Conservation (phyloP, 2,113 vertebrate species). For the Nansenia antarctica region DNA sequence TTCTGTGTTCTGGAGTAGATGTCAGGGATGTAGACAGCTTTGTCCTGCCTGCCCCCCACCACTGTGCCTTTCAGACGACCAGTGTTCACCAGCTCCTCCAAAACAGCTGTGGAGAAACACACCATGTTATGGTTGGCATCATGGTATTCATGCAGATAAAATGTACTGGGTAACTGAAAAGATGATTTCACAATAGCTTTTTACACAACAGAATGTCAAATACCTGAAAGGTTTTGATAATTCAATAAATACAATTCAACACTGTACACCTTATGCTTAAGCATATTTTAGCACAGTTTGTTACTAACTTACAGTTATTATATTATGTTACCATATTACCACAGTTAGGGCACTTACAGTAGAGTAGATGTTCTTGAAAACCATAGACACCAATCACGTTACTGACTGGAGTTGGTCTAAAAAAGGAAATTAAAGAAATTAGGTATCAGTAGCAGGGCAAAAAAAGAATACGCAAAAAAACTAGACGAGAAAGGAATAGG, state of each 20-base stretch:
- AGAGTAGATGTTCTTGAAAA: slow-evolving; percentile 95
- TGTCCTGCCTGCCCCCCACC: slow-evolving; percentile 92
- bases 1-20: slow-evolving; percentile 95
- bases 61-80: slow-evolving; percentile 90
- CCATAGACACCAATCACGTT: slow-evolving; percentile 87
- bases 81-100: slow-evolving; percentile 88
- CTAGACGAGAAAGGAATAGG: neutral
- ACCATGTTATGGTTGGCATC: neutral
- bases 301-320: too few species aligned
- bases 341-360: too few species aligned
- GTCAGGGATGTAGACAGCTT: slow-evolving; percentile 92
- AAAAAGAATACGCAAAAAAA: neutral
- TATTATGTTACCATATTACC: too few species aligned
- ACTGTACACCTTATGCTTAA: too few species aligned
- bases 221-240: too few species aligned
- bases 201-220: neutral
- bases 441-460: neutral
- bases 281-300: too few species aligned
- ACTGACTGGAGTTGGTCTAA: slow-evolving; percentile 88
- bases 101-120: slow-evolving; percentile 77
- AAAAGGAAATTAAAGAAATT: slow-evolving; percentile 34
- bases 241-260: too few species aligned
- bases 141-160: too few species aligned
- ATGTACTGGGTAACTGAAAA: too few species aligned
- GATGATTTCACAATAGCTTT: neutral